These are phyloP conservation scores for Caenorhabditis briggsae DNA, from an alignment of 1,140 invertebrate genomes.

Conservation along the genomic window DNA sequence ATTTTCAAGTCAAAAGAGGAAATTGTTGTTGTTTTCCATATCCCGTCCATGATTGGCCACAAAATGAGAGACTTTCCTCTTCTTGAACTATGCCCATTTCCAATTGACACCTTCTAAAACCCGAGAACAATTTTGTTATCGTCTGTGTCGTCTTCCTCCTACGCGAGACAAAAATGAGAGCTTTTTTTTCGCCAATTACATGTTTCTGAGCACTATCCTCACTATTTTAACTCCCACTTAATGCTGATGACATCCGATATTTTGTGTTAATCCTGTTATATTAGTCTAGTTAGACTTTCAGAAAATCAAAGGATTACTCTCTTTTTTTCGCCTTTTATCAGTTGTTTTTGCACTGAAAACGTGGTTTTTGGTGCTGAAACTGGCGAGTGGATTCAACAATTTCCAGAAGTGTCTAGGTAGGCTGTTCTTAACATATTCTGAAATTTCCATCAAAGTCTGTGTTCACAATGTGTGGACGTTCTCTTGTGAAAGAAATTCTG, in stretches of 20 bases:
- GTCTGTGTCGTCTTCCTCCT: not conserved
- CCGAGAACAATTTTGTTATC: not conserved
- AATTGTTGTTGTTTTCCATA: not conserved
- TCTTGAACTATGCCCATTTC: constrained; percentile 34
- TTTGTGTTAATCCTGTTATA: constrained; percentile 9
- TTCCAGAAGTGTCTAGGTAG: no score
- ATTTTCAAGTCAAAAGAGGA: not conserved
- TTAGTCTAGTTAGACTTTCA: constrained; percentile 20
- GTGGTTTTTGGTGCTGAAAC: no score
- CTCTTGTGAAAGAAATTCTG: no score
- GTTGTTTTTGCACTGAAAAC: no score
- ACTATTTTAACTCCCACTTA: not conserved
- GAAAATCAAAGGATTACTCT: constrained; percentile 22
- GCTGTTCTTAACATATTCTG: no score
- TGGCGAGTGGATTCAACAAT: no score
- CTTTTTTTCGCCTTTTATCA: no score
- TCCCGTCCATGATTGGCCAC: not conserved
- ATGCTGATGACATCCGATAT: constrained; percentile 4
- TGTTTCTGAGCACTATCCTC: constrained; percentile 16
- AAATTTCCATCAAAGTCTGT: no score
- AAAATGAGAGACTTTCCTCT: not conserved
- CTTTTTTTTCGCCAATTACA: constrained; percentile 2
- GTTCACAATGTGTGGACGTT: no score
- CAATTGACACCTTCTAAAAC: not conserved
- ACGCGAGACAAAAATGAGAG: not conserved